These are phyloP conservation scores for Cetoscarus ocellatus DNA, from an alignment of 2,797 vertebrate species.

Conservation along the genomic window DNA sequence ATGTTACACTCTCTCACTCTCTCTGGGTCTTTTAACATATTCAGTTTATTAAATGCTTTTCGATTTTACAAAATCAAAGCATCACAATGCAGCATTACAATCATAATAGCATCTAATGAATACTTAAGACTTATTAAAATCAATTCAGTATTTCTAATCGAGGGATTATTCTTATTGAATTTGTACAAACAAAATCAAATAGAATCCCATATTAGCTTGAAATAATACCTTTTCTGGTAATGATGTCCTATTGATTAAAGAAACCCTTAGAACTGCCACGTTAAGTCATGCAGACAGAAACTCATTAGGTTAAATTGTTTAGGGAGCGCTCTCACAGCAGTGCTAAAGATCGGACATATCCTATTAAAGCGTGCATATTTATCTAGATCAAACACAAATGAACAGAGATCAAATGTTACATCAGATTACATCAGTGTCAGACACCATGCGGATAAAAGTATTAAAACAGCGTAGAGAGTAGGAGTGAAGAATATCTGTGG, in stretches of 20 bases:
- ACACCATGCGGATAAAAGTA: constrained; percentile 12
- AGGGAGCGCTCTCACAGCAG: no score
- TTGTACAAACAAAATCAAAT: neutral
- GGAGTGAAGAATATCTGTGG: neutral
- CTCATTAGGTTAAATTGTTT: neutral
- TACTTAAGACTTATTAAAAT: no score
- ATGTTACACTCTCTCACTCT: no score
- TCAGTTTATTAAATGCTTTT: no score
- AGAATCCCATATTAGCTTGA: no score
- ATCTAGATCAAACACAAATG: constrained; percentile 24
- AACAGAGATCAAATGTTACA: constrained; percentile 35
- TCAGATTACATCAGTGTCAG: constrained; percentile 53
- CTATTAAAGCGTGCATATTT: constrained; percentile 22
- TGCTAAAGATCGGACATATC: constrained; percentile 4
- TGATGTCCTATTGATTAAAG: neutral
- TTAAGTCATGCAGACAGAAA: no score
- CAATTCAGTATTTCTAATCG: no score
- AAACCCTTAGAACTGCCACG: neutral
- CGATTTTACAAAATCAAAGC: no score
- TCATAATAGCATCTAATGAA: no score
- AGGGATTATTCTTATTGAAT: neutral
- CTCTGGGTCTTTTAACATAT: no score
- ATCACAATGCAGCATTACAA: no score
- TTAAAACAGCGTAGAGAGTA: neutral
- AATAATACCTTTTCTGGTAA: no score